Percentiles rank a stretch among this genome's conserved stretches.
Conservation (phyloP, 2,888 invertebrate genomes). For the Eupithecia subumbrata region DNA sequence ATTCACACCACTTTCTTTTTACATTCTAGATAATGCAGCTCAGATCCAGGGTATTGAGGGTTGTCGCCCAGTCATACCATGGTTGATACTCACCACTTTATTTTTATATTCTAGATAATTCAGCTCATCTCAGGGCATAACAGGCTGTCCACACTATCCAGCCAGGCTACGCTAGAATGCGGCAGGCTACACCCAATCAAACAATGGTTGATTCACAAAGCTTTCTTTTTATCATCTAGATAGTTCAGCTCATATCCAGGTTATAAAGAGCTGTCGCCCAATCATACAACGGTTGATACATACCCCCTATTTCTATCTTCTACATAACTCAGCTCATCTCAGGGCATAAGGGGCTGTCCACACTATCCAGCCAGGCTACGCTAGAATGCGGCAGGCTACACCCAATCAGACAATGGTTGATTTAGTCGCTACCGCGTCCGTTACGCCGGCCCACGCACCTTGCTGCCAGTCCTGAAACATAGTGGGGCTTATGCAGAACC, state of each 20-base stretch:
- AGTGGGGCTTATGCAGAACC: neutral
- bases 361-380: constrained; percentile 18
- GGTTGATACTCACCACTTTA: no score
- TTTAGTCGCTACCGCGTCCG: constrained; percentile 74
- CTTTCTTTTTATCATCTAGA: no score
- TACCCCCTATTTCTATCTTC: no score
- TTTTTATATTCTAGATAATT: no score
- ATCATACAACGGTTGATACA: no score
- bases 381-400: constrained; percentile 71
- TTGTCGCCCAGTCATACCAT: neutral
- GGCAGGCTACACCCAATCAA: constrained; percentile 76
- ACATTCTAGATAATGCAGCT: neutral
- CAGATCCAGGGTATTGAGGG: neutral
- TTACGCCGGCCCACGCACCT: constrained; percentile 78
- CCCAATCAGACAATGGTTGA: constrained; percentile 80
- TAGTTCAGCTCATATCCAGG: no score
- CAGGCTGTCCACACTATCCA: no score
- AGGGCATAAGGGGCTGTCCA: no score
- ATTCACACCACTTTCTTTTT: constrained; percentile 54
- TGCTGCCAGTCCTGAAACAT: constrained; percentile 48
- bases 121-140: no score
- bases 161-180: constrained; percentile 56
- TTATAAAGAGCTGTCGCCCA: no score
- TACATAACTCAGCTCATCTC: no score
- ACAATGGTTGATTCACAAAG: constrained; percentile 80